These are phyloP conservation scores for Cardiocondyla obscurior DNA, from an alignment of 1,140 invertebrate species.

Conservation along the genomic window DNA sequence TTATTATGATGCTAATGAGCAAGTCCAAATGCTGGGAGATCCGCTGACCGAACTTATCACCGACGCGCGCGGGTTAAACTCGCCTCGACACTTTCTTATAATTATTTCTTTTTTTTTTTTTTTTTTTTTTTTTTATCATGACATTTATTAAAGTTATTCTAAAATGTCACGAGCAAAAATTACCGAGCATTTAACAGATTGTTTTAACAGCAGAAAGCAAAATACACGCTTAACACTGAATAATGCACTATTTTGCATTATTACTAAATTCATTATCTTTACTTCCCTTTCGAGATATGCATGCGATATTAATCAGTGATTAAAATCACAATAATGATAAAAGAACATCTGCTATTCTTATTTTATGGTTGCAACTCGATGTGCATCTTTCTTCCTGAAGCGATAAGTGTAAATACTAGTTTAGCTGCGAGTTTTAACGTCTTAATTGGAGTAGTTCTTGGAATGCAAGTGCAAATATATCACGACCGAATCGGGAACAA, in stretches of 20 bases:
- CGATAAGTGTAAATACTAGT: constrained; percentile 55
- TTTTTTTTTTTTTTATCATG: too few relatives aligned
- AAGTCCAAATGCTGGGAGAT: constrained; percentile 31
- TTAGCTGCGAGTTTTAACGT: constrained; percentile 45
- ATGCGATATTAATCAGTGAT: constrained; percentile 20
- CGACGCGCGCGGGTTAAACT: constrained; percentile 13
- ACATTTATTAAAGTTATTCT: not conserved
- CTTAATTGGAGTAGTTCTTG: constrained; percentile 48
- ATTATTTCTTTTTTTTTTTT: too few relatives aligned
- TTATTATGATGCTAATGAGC: constrained; percentile 82
- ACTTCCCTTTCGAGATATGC: not conserved
- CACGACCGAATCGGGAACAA: constrained; percentile 39
- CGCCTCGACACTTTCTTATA: not conserved
- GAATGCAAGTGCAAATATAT: constrained; percentile 43
- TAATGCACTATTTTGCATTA: too few relatives aligned
- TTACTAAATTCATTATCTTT: constrained; percentile 41
- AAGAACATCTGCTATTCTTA: constrained; percentile 36
- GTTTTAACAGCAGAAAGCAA: not conserved
- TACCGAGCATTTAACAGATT: not conserved
- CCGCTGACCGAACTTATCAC: not conserved
- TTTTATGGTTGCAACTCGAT: constrained; percentile 9
- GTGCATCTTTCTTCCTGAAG: constrained; percentile 35
- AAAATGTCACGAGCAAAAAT: not conserved
- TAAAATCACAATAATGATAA: constrained; percentile 40
- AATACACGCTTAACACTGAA: not conserved